Conservation (phyloP, 1,140 invertebrate genomes). For the Leptoteleia sp. region DNA sequence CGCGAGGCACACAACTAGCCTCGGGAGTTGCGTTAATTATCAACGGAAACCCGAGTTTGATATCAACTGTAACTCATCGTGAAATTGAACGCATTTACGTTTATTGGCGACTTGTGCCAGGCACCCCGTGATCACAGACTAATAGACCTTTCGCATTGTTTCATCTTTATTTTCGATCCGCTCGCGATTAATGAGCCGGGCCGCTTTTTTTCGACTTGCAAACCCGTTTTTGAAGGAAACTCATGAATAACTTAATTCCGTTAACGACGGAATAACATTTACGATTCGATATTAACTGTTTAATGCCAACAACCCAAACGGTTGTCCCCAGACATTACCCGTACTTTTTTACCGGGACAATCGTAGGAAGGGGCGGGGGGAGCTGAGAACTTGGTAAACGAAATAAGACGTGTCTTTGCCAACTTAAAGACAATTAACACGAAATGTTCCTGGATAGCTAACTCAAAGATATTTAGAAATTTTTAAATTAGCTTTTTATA, state of each 20-base stretch:
- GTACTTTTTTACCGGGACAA: background rate
- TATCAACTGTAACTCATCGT: constrained; percentile 68
- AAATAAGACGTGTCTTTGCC: too few species aligned
- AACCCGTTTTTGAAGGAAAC: constrained; percentile 56
- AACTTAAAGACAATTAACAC: too few species aligned
- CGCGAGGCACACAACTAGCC: constrained; percentile 58
- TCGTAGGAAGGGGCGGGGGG: too few species aligned
- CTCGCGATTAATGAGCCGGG: constrained; percentile 57
- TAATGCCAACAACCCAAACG: constrained; percentile 6
- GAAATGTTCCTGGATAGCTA: too few species aligned
- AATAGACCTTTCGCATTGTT: constrained; percentile 63
- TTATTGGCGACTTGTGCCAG: constrained; percentile 79
- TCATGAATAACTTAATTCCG: constrained; percentile 55
- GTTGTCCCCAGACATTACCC: background rate
- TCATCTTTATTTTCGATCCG: constrained; percentile 63
- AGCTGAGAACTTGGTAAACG: too few species aligned
- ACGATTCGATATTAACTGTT: constrained; percentile 44
- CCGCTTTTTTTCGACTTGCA: constrained; percentile 40
- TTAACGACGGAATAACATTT: constrained; percentile 26
- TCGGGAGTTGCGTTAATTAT: constrained; percentile 66
- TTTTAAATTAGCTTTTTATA: too few species aligned
- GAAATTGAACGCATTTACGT: constrained; percentile 69
- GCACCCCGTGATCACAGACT: constrained; percentile 72
- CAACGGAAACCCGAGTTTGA: constrained; percentile 56
- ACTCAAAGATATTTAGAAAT: too few species aligned